Evolutionary conservation across 2,888 invertebrate species (phyloP).

Genomic region (Nomada ruficornis): DNA sequence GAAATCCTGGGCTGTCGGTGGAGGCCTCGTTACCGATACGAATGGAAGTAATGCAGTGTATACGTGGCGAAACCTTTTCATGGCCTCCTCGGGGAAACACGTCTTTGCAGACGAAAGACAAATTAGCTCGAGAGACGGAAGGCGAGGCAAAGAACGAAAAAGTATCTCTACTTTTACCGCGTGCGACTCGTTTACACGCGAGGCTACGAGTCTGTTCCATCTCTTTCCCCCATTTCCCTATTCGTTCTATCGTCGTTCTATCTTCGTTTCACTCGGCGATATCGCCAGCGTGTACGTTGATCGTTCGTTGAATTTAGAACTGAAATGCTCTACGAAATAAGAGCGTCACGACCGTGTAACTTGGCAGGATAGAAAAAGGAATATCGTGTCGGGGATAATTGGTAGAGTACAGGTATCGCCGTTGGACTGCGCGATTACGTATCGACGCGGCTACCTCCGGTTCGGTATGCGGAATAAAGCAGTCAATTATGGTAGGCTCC

Average conservation of each 20-base stretch:
- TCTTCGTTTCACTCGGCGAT: background rate
- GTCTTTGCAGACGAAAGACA: conserved; percentile 48
- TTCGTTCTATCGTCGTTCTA: background rate
- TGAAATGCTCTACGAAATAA: background rate
- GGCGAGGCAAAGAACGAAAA: background rate
- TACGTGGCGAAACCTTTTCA: conserved; percentile 71
- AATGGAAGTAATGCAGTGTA: conserved; percentile 67
- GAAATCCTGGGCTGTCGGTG: conserved; percentile 31
- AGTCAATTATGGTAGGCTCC: conserved; percentile 58
- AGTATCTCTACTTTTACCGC: conserved; percentile 11
- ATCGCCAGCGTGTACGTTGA: background rate
- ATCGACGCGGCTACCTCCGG: conserved; percentile 14
- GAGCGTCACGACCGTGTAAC: background rate
- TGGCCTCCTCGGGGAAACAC: conserved; percentile 29
- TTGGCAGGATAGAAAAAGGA: background rate
- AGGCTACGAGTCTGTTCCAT: background rate
- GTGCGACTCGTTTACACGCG: conserved; percentile 14
- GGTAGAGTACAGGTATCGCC: conserved; percentile 3
- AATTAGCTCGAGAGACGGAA: conserved; percentile 58
- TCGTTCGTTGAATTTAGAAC: background rate
- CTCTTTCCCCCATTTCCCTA: too few relatives aligned
- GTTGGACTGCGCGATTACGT: conserved; percentile 28
- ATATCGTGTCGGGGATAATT: background rate
- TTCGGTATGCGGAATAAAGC: conserved; percentile 52
- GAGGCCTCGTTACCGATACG: conserved; percentile 76